Evolutionary conservation across 2,888 invertebrate genomes (phyloP).

Genomic region (Didymodactylos carnosus): DNA sequence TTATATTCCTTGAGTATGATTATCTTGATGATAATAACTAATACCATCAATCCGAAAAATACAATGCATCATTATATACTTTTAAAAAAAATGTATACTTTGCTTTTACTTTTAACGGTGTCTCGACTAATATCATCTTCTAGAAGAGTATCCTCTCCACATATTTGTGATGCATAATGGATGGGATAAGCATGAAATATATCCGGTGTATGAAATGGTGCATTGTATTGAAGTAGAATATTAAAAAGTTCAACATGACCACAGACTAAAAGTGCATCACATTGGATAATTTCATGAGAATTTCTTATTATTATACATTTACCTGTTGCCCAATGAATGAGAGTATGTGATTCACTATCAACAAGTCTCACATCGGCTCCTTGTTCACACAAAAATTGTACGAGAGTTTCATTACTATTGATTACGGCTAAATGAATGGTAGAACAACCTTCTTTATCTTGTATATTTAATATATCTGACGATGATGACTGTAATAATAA

Average conservation of each 20-base stretch:
- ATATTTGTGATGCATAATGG: slow-evolving; percentile 93
- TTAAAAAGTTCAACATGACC: slow-evolving; percentile 73
- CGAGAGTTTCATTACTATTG: slow-evolving; percentile 24
- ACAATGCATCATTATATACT: too few relatives aligned
- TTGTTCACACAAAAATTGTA: slow-evolving; percentile 62
- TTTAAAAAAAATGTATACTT: too few relatives aligned
- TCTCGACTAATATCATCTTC: slow-evolving; percentile 4
- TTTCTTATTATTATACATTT: slow-evolving; percentile 21
- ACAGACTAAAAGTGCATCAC: slow-evolving; percentile 64
- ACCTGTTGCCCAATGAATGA: slow-evolving; percentile 97
- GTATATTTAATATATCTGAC: slow-evolving; percentile 46
- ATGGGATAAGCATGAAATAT: slow-evolving; percentile 80
- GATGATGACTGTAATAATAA: slow-evolving; percentile 56
- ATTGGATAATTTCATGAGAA: slow-evolving; percentile 20
- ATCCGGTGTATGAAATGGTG: slow-evolving; percentile 67
- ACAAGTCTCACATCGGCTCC: slow-evolving; percentile 70
- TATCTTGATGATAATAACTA: too few relatives aligned
- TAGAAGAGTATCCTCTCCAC: slow-evolving; percentile 36
- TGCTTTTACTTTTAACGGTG: background rate
- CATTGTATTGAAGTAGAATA: slow-evolving; percentile 59
- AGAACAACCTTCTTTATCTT: slow-evolving; percentile 80
- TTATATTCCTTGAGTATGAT: too few relatives aligned
- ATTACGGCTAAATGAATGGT: slow-evolving; percentile 72
- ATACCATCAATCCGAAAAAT: too few relatives aligned
- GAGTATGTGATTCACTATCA: slow-evolving; percentile 80